Conservation (phyloP, 2,797 vertebrate genomes). For the Streptopelia turtur region DNA sequence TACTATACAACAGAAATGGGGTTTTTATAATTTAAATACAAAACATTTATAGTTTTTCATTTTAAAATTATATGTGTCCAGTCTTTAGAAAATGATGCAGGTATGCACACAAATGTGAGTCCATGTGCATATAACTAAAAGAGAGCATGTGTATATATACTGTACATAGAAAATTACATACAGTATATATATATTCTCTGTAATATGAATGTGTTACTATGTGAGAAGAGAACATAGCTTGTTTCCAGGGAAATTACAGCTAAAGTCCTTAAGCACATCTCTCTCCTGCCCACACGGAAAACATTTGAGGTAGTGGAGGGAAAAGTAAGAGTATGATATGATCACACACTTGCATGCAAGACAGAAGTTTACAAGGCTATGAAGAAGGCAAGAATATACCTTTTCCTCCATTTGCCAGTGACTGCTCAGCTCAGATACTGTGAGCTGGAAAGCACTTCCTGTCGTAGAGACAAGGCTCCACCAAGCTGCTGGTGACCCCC, state of each 20-base stretch:
- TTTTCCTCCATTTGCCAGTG: neutral
- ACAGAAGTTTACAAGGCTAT: neutral
- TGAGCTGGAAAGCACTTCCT: neutral
- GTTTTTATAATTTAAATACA: neutral
- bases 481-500: neutral
- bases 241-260: conserved; percentile 2
- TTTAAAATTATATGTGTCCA: neutral
- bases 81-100: neutral
- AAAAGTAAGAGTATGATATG: neutral
- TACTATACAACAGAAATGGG: neutral
- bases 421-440: neutral
- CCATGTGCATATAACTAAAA: neutral
- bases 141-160: neutral
- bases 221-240: neutral
- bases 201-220: neutral
- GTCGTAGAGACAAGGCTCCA: neutral
- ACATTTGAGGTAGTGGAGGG: fast-evolving
- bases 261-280: neutral
- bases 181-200: neutral
- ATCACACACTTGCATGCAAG: neutral
- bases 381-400: neutral
- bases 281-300: neutral
- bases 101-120: neutral
- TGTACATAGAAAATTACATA: neutral
- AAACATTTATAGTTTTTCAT: neutral